Percentiles rank a stretch among this genome's conserved stretches.
Evolutionary conservation across 2,113 vertebrate genomes (phyloP).

Genomic region (Enhydra lutris): DNA sequence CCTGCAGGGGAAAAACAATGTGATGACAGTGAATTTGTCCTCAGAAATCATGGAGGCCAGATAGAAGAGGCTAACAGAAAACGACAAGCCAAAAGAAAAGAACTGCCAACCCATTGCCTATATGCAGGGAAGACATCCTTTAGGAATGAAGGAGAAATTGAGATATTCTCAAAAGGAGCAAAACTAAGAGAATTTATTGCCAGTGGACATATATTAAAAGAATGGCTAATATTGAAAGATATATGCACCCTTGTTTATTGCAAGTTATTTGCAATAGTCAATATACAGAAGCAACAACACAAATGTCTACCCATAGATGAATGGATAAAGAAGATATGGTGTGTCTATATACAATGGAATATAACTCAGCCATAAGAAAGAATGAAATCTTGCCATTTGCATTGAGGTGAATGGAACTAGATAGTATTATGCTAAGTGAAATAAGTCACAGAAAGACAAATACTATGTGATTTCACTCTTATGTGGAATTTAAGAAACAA

Average conservation of each 20-base stretch:
- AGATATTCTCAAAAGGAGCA: background rate
- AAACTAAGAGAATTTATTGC: background rate
- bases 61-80: background rate
- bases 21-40: background rate
- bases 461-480: background rate
- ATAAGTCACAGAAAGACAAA: background rate
- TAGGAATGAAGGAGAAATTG: background rate
- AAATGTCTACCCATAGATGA: background rate
- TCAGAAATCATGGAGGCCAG: background rate
- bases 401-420: background rate
- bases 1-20: background rate
- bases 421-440: background rate
- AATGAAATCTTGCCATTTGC: background rate
- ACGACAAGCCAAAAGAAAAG: background rate
- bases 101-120: background rate
- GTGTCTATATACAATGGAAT: background rate
- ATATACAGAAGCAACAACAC: background rate
- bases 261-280: background rate
- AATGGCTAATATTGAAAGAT: background rate
- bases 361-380: background rate
- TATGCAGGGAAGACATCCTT: background rate
- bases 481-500: background rate
- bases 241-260: background rate
- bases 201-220: background rate
- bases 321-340: background rate